Percentiles rank a stretch among this genome's conserved stretches.
Conservation (phyloP, 2,888 invertebrate species). For the Hirtodrosophila duncani region DNA sequence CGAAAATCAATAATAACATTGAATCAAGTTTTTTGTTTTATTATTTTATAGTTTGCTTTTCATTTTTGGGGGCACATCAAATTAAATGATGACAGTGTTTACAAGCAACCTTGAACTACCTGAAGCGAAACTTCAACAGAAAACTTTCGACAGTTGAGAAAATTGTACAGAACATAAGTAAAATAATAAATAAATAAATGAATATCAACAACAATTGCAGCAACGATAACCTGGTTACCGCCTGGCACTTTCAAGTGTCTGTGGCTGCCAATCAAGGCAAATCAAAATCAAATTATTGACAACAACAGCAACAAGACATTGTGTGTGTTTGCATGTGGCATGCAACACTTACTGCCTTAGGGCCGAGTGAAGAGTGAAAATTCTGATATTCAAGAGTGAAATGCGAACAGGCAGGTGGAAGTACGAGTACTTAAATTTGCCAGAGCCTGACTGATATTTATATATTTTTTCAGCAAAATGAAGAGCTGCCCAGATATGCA, state of each 20-base stretch:
- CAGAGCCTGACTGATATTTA: no score
- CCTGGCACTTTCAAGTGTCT: conserved; percentile 64
- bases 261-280: conserved; percentile 67
- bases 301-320: conserved; percentile 64
- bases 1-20: conserved; percentile 14
- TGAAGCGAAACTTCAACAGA: no score
- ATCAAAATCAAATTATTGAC: conserved; percentile 71
- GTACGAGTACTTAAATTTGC: no score
- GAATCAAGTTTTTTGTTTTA: conserved; percentile 1
- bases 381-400: conserved; percentile 47
- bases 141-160: no score
- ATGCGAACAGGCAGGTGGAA: conserved; percentile 31
- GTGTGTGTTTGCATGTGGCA: conserved; percentile 66
- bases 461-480: conserved; percentile 14
- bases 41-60: no score
- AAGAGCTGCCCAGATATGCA: no score
- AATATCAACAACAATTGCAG: no score
- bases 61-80: no score
- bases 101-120: conserved; percentile 60
- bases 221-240: no score
- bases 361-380: conserved; percentile 69
- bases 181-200: conserved; percentile 34
- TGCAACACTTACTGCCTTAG: conserved; percentile 53
- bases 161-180: no score
- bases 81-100: no score